phyloP scores from a whole-genome alignment of 2,888 invertebrate species.

The Cephus nigrinus region DNA sequence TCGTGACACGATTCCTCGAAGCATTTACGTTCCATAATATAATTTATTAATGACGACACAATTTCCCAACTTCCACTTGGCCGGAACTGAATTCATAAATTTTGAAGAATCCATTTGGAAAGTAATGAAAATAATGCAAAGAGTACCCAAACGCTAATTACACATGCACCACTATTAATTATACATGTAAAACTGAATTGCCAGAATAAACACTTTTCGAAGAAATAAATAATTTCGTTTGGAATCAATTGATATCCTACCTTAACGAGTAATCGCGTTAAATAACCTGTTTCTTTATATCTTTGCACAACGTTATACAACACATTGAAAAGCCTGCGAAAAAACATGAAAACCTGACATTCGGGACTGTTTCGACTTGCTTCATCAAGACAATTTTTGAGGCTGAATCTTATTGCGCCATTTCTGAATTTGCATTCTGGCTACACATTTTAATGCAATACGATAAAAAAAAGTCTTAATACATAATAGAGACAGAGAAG shows the following conservation, averaged over 20 bases:
- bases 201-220: not conserved
- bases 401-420: not conserved
- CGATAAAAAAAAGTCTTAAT: not conserved
- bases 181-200: not conserved
- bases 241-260: not conserved
- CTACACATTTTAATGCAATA: not conserved
- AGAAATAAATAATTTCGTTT: not conserved
- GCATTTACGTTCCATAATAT: not conserved
- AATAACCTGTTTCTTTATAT: not conserved
- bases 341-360: not conserved
- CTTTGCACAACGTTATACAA: not conserved
- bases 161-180: not conserved
- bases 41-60: not conserved
- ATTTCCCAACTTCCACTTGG: not conserved
- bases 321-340: not conserved
- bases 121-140: not conserved
- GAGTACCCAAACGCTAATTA: not conserved
- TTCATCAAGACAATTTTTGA: no score
- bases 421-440: not conserved
- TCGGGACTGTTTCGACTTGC: not conserved
- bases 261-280: not conserved
- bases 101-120: not conserved
- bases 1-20: not conserved
- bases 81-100: not conserved
- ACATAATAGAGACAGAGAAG: not conserved